Conservation (phyloP, 2,113 vertebrate species). For the Mohoua ochrocephala region DNA sequence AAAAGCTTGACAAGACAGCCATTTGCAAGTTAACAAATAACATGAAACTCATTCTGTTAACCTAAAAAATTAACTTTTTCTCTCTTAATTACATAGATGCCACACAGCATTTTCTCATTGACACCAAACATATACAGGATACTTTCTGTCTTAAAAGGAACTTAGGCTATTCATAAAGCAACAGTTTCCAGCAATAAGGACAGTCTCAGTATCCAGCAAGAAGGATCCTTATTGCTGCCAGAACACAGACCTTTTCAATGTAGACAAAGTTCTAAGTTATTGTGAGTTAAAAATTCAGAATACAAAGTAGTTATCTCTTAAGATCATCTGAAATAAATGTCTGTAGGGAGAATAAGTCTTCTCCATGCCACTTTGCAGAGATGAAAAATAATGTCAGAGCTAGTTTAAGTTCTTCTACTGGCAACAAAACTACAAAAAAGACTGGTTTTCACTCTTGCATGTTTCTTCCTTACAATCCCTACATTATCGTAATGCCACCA, state of each 20-base stretch:
- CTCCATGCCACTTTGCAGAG: background rate
- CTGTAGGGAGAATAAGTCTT: background rate
- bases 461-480: background rate
- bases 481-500: background rate
- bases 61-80: background rate
- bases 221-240: background rate
- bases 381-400: background rate
- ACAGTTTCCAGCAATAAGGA: background rate
- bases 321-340: accelerated
- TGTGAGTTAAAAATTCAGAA: background rate
- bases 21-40: background rate
- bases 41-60: background rate
- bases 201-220: background rate
- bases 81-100: background rate
- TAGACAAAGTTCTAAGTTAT: background rate
- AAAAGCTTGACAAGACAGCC: background rate
- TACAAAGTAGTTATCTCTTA: background rate
- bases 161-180: background rate
- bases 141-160: background rate
- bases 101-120: background rate
- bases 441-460: background rate
- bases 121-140: background rate
- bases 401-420: background rate
- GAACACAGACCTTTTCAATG: background rate
- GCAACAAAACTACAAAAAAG: background rate